Percentiles rank a stretch among this genome's conserved stretches.
These are phyloP conservation scores for Reinhardtius hippoglossoides DNA, from an alignment of 2,113 vertebrate species.

Conservation along the genomic window DNA sequence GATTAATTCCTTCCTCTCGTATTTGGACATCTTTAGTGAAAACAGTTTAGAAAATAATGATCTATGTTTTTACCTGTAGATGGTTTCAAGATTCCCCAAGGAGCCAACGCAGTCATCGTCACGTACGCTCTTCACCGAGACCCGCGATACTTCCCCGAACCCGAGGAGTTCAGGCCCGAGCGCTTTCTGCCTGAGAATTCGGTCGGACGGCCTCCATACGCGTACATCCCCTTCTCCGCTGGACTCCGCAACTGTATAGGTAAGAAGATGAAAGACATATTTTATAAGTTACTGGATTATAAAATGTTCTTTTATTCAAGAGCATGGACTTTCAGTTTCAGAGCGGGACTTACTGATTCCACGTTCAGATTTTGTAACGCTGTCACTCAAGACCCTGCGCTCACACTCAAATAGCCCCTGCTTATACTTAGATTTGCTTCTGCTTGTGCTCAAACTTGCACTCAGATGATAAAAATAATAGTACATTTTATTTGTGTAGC, in stretches of 20 bases:
- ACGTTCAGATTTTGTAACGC: too few relatives aligned
- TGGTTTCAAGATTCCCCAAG: constrained; percentile 86
- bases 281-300: too few relatives aligned
- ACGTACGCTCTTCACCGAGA: constrained; percentile 91
- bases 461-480: too few relatives aligned
- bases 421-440: too few relatives aligned
- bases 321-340: too few relatives aligned
- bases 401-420: too few relatives aligned
- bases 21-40: too few relatives aligned
- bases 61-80: constrained; percentile 65
- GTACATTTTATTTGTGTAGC: too few relatives aligned
- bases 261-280: constrained; percentile 66
- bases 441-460: too few relatives aligned
- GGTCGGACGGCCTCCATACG: constrained; percentile 85
- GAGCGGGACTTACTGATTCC: neutral
- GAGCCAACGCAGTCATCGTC: constrained; percentile 80
- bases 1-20: too few relatives aligned
- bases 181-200: constrained; percentile 89
- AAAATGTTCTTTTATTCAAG: neutral
- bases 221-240: constrained; percentile 94
- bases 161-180: constrained; percentile 92
- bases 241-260: constrained; percentile 96
- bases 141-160: constrained; percentile 87
- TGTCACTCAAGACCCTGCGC: too few relatives aligned
- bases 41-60: too few relatives aligned